Base-by-base conservation (phyloP, 2,113 vertebrate genomes). In the Thinocorus orbignyianus region DNA sequence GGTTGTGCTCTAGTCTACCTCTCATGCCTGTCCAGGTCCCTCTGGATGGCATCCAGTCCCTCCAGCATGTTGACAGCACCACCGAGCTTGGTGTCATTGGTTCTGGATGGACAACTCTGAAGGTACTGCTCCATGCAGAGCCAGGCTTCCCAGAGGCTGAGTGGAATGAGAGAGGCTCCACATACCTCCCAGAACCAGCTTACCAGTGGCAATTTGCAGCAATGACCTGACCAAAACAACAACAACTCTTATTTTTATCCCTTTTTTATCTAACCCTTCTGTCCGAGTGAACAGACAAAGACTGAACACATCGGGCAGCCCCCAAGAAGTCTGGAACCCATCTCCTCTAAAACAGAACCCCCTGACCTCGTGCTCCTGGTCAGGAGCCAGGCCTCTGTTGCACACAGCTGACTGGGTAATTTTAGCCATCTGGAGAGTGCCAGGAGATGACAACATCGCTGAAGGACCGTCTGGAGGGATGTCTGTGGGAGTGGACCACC, bases 331-430 rank as follows among this genome's bases (percentile, higher is more conserved):
- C n/a, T 58, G 46, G 35, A 57, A 12, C 57, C 41, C 25, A 22
- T 24, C 37, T 58, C 7, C 17, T 12, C 1, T 4, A 13, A 51
- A 85, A 4, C 73, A 82, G 68, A 44, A 14, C 5, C 24, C 58
- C 60, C 0, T 18, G 1, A 16, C 2, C 33, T 9, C 22, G 2
- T 3, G 6, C 62, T 37, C 10, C 82, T 44, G 1, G 0, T 19
- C 7, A 46, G 70, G 46, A 88, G 61, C 57, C 65, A 46, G 78
- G 22, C 37, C 37, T 6, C 52, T n/a, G 11, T 25, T 48, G 51
- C 70, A 51, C 61, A 15, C 17, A 30, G 78, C 61, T 62, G 48
- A 71, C 18, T 0, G 41, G 71, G 79, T 57, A 24, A 42, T 41
- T 52, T 33, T 8, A 92, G 83, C 62, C 26, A 6, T 3, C 14